Conservation (phyloP, 2,797 vertebrate species). For the Acridotheres tristis region DNA sequence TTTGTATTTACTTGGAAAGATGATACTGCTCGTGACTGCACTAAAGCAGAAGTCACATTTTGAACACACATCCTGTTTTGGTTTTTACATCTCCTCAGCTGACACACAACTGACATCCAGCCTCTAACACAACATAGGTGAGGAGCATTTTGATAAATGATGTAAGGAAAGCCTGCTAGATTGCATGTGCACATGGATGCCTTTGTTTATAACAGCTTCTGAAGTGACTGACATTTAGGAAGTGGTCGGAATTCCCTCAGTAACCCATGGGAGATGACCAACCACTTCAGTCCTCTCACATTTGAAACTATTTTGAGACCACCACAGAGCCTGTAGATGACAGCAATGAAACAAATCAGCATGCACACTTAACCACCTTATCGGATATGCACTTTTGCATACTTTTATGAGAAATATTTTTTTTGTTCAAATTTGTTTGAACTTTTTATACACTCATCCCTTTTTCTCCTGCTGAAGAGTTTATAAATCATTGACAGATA, state of each 20-base stretch:
- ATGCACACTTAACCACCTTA: background rate
- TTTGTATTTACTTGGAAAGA: background rate
- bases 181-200: accelerated
- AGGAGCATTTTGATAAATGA: background rate
- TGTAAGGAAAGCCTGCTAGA: background rate
- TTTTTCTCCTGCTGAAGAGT: background rate
- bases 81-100: background rate
- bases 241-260: background rate
- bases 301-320: background rate
- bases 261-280: background rate
- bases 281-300: background rate
- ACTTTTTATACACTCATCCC: background rate
- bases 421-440: background rate
- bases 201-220: background rate
- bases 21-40: background rate
- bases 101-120: background rate
- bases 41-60: background rate
- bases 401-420: background rate
- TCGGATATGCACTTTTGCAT: background rate
- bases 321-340: background rate
- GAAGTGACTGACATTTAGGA: background rate
- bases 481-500: background rate
- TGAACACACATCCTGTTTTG: accelerated
- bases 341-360: background rate
- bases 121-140: accelerated